These are phyloP conservation scores for Leptogaster cylindrica DNA, from an alignment of 2,888 invertebrate genomes.

Conservation along the genomic window DNA sequence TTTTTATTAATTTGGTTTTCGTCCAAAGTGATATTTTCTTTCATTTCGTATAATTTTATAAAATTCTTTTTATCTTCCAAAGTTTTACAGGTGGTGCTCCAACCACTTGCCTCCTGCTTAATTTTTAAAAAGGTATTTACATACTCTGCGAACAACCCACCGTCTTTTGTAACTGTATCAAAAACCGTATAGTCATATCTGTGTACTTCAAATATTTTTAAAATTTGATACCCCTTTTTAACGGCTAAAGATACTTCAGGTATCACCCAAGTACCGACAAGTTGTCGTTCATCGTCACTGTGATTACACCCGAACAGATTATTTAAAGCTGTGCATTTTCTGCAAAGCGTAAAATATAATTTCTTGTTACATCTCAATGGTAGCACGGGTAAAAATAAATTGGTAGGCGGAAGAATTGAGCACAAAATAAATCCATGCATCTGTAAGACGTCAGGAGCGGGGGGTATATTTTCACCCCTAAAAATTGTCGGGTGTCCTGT, in stretches of 20 bases:
- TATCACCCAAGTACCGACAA: neutral
- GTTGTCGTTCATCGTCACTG: neutral
- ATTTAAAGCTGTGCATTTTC: neutral
- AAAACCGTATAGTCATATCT: conserved; percentile 11
- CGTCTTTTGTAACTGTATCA: conserved; percentile 24
- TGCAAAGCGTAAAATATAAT: conserved; percentile 19
- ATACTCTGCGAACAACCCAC: conserved; percentile 31
- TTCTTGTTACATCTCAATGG: neutral
- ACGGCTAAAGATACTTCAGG: neutral
- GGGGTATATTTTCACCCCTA: neutral
- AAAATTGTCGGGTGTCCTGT: neutral
- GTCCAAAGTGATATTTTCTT: conserved; percentile 8
- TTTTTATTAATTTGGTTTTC: conserved; percentile 11
- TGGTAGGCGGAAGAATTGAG: neutral
- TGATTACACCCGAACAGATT: neutral
- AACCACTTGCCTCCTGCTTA: conserved; percentile 30
- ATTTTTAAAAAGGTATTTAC: conserved; percentile 34
- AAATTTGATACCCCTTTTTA: conserved; percentile 16
- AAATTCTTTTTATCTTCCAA: neutral
- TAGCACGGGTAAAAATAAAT: neutral
- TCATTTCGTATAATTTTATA: conserved; percentile 1
- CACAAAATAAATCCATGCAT: conserved; percentile 6
- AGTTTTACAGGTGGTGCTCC: neutral
- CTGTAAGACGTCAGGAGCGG: neutral
- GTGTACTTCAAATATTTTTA: conserved; percentile 19